Evolutionary conservation across 2,888 invertebrate genomes (phyloP).

Genomic region (Cheilosia scutellata): DNA sequence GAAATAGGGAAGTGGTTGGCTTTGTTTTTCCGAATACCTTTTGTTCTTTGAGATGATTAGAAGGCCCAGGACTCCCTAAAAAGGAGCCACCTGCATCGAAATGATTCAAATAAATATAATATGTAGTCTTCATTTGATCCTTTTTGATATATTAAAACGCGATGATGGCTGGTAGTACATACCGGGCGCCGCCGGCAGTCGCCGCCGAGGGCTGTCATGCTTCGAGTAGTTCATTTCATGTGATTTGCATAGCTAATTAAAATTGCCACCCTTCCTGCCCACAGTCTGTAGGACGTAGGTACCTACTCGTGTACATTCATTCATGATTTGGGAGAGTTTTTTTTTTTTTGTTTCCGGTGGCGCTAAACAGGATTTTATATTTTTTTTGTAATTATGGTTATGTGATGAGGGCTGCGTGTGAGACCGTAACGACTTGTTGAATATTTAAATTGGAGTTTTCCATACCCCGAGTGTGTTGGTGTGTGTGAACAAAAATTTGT

Average conservation of each 20-base stretch:
- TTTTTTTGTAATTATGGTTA: conserved; percentile 8
- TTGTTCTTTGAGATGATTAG: no score
- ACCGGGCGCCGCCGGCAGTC: not conserved
- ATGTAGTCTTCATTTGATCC: conserved; percentile 17
- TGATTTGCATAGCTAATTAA: conserved; percentile 70
- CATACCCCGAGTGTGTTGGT: not conserved
- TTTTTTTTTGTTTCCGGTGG: not conserved
- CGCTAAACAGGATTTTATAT: not conserved
- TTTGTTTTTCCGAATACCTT: not conserved
- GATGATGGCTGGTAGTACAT: not conserved
- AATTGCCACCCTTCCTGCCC: conserved; percentile 21
- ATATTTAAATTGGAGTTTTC: conserved; percentile 63
- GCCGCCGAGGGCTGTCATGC: conserved; percentile 25
- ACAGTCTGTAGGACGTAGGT: no score
- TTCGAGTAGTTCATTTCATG: conserved; percentile 10
- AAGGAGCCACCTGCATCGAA: not conserved
- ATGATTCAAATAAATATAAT: not conserved
- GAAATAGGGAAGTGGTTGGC: not conserved
- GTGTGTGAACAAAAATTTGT: no score
- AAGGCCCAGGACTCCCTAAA: not conserved
- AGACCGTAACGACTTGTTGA: conserved; percentile 66
- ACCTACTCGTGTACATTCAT: not conserved
- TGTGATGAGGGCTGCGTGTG: conserved; percentile 32
- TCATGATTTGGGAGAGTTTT: not conserved
- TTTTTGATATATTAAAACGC: conserved; percentile 20